Evolutionary conservation across 2,888 invertebrate species (phyloP), one percentile per base, ranked within the genome.

Genomic region (Melinaea marsaeus): DNA sequence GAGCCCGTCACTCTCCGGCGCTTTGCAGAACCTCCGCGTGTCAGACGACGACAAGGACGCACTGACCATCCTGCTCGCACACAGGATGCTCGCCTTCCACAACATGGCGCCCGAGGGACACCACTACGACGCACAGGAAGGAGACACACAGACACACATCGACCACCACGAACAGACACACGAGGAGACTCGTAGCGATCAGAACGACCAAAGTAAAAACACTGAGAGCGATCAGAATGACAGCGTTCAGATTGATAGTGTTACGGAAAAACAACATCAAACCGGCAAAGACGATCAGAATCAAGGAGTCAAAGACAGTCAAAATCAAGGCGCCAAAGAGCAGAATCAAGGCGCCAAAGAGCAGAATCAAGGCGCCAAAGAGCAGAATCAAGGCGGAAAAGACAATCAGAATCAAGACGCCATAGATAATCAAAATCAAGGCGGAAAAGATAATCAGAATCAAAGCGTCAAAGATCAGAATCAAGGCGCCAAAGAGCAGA

Each of bases 51-150:
- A 66, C 35, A 64, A 68, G 55, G 66, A 68, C 57, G 55, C 69
- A 54, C 66, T 69, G 55, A 69, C 68, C 32, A 62, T 71, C 13
- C 76, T 80, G 70, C 79, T 87, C 22, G 85, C 88, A 70, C 77
- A 76, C 78, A 83, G 86, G 74, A 79, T 89, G 71, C 82, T 87
- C 34, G 88, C 87, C 71, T 85, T 88, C 84, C 80, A 80, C 68
- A 75, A 73, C 71, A 85, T 87, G 85, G 75, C 70, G 79, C 83
- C 55, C 67, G 74, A 67, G 55, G 66, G 64, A 67, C 63, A 63
- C 57, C 32, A 34, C 45, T 42, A 32, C 47, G 60, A 34, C 9
- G 11, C 37, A 48, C 55, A 45, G 51, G 51, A 32, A 6, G 51
- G 32, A 51, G 32, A 51, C 32, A 32, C 51, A 2, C 32, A 32